These are phyloP conservation scores for Eupeodes luniger DNA, from an alignment of 2,888 invertebrate species.

Conservation along the genomic window DNA sequence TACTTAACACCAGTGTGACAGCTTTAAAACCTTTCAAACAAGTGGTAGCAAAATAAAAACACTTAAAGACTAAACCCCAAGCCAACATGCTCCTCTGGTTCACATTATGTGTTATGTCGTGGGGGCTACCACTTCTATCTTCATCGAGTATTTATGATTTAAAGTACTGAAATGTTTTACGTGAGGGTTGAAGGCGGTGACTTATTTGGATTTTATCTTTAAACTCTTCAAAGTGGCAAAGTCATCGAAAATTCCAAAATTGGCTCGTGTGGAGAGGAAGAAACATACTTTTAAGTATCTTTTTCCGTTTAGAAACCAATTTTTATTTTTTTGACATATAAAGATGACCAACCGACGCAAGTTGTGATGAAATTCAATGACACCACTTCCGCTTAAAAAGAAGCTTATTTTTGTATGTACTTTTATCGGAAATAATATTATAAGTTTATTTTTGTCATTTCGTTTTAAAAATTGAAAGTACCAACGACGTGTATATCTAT, in stretches of 20 bases:
- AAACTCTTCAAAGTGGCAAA: conserved; percentile 1
- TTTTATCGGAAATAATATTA: conserved; percentile 43
- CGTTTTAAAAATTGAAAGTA: neutral
- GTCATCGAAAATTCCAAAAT: conserved; percentile 48
- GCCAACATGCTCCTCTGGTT: neutral
- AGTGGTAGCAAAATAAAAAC: conserved; percentile 33
- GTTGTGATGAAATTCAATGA: conserved; percentile 63
- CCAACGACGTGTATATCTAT: conserved; percentile 30
- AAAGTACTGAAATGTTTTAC: neutral
- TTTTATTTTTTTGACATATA: neutral
- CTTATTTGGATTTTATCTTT: conserved; percentile 49
- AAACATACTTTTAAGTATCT: conserved; percentile 24
- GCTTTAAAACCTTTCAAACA: conserved; percentile 8
- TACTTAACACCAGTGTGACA: neutral
- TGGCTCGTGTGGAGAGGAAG: conserved; percentile 45
- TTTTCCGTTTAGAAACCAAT: conserved; percentile 38
- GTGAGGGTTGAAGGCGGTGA: conserved; percentile 45
- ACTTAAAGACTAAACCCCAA: neutral
- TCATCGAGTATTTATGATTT: neutral
- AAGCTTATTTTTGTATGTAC: neutral
- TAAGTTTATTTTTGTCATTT: conserved; percentile 6
- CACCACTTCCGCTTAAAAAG: conserved; percentile 57
- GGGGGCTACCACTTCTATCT: no score
- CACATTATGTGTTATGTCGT: neutral
- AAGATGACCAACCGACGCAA: conserved; percentile 22